These are phyloP conservation scores for Poeciliopsis prolifica DNA, from an alignment of 2,113 vertebrate species.

Conservation along the genomic window DNA sequence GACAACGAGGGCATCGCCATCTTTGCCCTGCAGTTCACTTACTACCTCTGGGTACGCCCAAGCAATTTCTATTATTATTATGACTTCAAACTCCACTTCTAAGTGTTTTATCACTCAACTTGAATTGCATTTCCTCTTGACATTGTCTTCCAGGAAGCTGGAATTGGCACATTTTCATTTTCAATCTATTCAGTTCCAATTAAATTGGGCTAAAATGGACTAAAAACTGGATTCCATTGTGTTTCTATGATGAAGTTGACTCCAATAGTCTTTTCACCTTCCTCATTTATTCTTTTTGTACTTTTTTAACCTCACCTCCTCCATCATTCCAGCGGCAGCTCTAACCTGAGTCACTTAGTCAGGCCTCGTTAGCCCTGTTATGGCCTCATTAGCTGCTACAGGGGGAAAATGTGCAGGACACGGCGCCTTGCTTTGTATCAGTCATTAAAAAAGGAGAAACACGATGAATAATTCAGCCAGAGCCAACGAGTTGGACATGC, in stretches of 20 bases:
- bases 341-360: slow-evolving; percentile 21
- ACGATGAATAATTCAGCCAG: slow-evolving; percentile 34
- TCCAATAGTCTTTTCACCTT: too few relatives aligned
- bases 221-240: too few relatives aligned
- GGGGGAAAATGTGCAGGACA: slow-evolving; percentile 15
- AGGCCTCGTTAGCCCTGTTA: slow-evolving; percentile 25
- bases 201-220: too few relatives aligned
- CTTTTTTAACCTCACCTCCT: neutral
- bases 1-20: slow-evolving; percentile 98
- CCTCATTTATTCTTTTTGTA: too few relatives aligned
- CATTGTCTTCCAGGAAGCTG: too few relatives aligned
- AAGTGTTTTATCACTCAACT: too few relatives aligned
- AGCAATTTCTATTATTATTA: too few relatives aligned
- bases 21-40: slow-evolving; percentile 98
- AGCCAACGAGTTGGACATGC: slow-evolving; percentile 4
- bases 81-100: too few relatives aligned
- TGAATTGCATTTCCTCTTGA: too few relatives aligned
- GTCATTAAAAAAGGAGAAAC: slow-evolving; percentile 35
- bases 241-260: too few relatives aligned
- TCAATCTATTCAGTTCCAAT: too few relatives aligned
- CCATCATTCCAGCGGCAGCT: neutral
- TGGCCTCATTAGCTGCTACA: slow-evolving; percentile 25
- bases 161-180: too few relatives aligned
- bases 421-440: slow-evolving; percentile 2
- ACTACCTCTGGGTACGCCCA: slow-evolving; percentile 90